phyloP scores from a whole-genome alignment of 2,888 invertebrate species.

The Metalampra italica region DNA sequence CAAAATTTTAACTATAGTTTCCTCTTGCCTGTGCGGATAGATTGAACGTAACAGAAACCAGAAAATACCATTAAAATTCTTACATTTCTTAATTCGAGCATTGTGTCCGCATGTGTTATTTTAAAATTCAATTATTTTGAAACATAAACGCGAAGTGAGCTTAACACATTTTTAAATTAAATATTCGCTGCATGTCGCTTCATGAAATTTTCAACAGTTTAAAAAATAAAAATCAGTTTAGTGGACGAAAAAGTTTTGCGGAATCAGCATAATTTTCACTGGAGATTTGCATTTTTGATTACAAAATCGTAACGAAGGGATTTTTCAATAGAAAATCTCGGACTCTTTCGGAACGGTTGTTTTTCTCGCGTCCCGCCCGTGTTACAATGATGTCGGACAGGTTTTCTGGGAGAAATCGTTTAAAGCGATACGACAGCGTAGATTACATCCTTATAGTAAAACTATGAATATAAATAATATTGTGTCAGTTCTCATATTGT shows the following conservation, averaged over 20 bases:
- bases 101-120: no score
- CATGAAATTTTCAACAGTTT: slow-evolving; percentile 24
- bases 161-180: slow-evolving; percentile 19
- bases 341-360: slow-evolving; percentile 5
- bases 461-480: no score
- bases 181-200: slow-evolving; percentile 19
- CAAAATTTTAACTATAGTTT: no score
- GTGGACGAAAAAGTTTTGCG: slow-evolving; percentile 17
- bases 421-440: no score
- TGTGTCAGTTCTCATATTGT: no score
- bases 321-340: slow-evolving; percentile 11
- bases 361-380: no score
- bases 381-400: no score
- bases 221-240: slow-evolving; percentile 23
- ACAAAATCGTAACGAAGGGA: slow-evolving; percentile 40
- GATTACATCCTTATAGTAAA: no score
- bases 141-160: not conserved
- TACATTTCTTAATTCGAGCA: no score
- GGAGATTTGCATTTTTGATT: slow-evolving; percentile 62
- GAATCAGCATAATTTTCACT: slow-evolving; percentile 44
- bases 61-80: no score
- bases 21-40: no score
- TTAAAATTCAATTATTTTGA: not conserved
- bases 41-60: not conserved
- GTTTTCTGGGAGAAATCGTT: no score